phyloP scores from a whole-genome alignment of 2,113 vertebrate genomes.

The Tyrannus savana region DNA sequence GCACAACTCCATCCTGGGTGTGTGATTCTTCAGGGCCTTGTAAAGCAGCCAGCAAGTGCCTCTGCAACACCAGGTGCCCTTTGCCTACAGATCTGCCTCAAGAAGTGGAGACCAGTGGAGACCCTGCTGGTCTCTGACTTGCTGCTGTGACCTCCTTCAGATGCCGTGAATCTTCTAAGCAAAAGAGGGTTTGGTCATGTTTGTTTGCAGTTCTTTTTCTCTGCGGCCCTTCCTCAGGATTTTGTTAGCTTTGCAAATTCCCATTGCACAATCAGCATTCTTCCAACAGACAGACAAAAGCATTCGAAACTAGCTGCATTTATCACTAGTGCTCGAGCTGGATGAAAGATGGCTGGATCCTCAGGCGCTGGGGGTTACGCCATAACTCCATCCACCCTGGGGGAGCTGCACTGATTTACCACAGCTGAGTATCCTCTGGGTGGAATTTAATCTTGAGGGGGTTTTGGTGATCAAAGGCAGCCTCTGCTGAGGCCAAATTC shows the following conservation, averaged over 20 bases:
- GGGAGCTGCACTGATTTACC: background rate
- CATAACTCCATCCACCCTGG: background rate
- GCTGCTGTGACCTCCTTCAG: background rate
- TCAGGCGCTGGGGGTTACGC: background rate
- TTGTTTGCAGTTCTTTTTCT: slow-evolving; percentile 6
- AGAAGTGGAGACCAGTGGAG: background rate
- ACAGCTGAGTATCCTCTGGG: background rate
- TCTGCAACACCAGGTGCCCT: background rate
- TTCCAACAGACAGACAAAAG: slow-evolving; percentile 41
- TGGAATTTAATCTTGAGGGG: background rate
- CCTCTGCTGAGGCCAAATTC: background rate
- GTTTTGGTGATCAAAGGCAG: slow-evolving; percentile 28
- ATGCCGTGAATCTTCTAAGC: background rate
- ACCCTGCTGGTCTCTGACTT: background rate
- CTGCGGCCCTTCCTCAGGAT: background rate
- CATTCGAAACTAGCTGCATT: background rate
- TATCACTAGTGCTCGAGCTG: background rate
- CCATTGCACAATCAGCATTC: slow-evolving; percentile 57
- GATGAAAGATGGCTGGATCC: slow-evolving; percentile 20
- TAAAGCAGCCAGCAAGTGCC: background rate
- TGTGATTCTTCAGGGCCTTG: background rate
- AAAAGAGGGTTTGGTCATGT: background rate
- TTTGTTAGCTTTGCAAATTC: slow-evolving; percentile 55
- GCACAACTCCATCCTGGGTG: background rate
- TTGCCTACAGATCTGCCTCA: background rate